Conservation (phyloP, 2,113 vertebrate genomes). For the Dolichotis patagonum region DNA sequence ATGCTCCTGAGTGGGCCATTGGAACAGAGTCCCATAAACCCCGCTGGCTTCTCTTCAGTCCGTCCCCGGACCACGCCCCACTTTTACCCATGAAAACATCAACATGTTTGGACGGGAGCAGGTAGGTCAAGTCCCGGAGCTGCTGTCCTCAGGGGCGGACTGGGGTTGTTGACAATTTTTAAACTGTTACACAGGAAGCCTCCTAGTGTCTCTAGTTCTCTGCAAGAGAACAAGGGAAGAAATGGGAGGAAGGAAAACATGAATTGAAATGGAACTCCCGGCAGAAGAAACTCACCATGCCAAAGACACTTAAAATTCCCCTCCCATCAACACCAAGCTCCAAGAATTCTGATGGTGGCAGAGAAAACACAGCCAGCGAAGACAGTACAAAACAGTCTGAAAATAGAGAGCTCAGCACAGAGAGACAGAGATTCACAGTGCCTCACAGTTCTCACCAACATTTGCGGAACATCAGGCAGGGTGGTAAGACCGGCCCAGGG, state of each 20-base stretch:
- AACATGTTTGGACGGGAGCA: rapidly evolving
- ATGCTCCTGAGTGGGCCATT: neutral
- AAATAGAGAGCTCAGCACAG: neutral
- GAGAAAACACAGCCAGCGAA: neutral
- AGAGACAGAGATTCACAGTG: neutral
- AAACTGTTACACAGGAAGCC: neutral
- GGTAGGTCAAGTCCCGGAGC: neutral
- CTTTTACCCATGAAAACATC: rapidly evolving
- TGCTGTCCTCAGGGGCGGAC: rapidly evolving
- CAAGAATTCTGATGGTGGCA: neutral
- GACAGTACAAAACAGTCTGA: neutral
- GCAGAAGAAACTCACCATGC: neutral
- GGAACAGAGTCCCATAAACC: neutral
- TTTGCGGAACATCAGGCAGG: neutral
- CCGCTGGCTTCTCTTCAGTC: neutral
- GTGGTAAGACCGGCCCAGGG: neutral
- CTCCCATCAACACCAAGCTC: neutral
- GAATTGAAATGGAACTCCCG: neutral
- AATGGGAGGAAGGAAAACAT: neutral
- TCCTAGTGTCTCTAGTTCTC: neutral
- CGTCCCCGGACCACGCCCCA: neutral
- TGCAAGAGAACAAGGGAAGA: neutral
- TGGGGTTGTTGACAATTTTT: neutral
- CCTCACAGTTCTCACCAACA: neutral
- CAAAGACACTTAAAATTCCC: neutral